Conservation (phyloP, 1,140 invertebrate genomes). For the Ptiloglossa arizonensis region DNA sequence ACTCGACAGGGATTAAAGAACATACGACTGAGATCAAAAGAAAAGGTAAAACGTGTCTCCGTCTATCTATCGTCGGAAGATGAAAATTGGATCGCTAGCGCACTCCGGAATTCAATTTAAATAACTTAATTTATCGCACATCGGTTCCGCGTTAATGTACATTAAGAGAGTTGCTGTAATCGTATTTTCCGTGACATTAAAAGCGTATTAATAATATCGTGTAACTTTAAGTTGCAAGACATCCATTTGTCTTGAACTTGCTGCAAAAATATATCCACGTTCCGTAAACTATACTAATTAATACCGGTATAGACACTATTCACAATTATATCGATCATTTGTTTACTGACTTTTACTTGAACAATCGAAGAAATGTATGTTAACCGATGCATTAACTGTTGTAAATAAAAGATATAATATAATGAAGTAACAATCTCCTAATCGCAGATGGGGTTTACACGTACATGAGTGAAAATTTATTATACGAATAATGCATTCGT, state of each 20-base stretch:
- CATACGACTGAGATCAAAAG: not conserved
- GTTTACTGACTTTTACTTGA: not conserved
- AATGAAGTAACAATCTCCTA: too few relatives aligned
- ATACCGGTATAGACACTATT: not conserved
- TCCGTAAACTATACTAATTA: not conserved
- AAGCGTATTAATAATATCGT: conserved; percentile 35
- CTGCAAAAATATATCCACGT: conserved; percentile 4
- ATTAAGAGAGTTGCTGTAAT: conserved; percentile 37
- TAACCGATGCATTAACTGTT: too few relatives aligned
- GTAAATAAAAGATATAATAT: too few relatives aligned
- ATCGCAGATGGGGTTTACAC: too few relatives aligned
- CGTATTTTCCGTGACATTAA: conserved; percentile 35
- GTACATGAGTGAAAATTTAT: too few relatives aligned
- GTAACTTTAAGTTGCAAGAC: conserved; percentile 34
- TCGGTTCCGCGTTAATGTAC: conserved; percentile 36
- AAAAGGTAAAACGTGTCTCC: conserved; percentile 10
- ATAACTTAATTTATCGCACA: conserved; percentile 42
- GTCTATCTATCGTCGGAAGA: conserved; percentile 13
- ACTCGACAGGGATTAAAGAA: not conserved
- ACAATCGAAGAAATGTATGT: not conserved
- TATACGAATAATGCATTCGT: too few relatives aligned
- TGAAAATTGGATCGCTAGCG: conserved; percentile 19
- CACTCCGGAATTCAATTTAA: conserved; percentile 25
- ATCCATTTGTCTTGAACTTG: conserved; percentile 1
- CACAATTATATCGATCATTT: not conserved